Base-by-base conservation (phyloP, 2,888 invertebrate species). In the Apodemia hepburni region DNA sequence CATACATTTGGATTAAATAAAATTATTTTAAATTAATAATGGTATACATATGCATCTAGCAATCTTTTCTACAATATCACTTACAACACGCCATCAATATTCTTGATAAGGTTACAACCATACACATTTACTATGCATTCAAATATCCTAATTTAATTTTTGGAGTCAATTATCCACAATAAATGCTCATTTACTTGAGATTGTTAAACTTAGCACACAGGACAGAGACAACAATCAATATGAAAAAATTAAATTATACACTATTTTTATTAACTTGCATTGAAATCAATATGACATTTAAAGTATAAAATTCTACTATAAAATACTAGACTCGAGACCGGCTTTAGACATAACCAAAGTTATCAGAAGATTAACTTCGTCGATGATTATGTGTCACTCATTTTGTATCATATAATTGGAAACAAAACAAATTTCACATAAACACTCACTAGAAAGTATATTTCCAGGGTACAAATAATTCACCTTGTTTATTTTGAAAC, bases 61-160 rank as follows among this genome's bases (percentile, higher is more conserved):
- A 73, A 71, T 61, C 61, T 68, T 66, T 71, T 66, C 64, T 66
- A 66, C 71, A 72, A 73, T 70, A 73, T 73, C 72, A 77, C 73
- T 77, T 78, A 80, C 75, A 79, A 81, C 81, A 83, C 79, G 82
- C 78, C 51, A 51, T 22, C 51, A 51, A 77, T 77, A 78, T 77
- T 38, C 76, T 78, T 76, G 77, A 83, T 80, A 79, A 80, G 80
- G 82, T 77, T 83, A 84, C 80, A 83, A 78, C 78, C 80, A 81
- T 82, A 80, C 79, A 76, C 78, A 78, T 77, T 80, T 78, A 76
- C 78, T 82, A 82, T 79, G 79, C 77, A 78, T 84, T 82, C 81
- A 76, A 80, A 80, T 78, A 81, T 75, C 77, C 80, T 82, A 81
- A 79, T 76, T 69, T 79, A 81, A 81, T 86, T 84, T 87, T 87